These are phyloP conservation scores for Ceryle rudis DNA, from an alignment of 2,797 vertebrate genomes.

Conservation along the genomic window DNA sequence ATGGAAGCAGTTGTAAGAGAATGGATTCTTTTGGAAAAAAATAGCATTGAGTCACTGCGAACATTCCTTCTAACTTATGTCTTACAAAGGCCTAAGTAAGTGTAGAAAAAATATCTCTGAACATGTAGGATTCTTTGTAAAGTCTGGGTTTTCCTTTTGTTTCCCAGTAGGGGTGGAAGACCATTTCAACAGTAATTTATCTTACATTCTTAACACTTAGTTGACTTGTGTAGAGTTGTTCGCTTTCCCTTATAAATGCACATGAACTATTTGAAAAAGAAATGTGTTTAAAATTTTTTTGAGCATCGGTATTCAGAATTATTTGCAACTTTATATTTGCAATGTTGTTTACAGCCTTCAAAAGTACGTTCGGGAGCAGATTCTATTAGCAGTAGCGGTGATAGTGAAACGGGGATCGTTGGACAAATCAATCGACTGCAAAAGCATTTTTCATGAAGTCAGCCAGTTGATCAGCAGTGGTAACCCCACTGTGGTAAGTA, in stretches of 20 bases:
- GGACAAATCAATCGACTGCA: constrained; percentile 97
- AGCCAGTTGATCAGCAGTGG: constrained; percentile 97
- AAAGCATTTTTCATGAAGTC: constrained; percentile 97
- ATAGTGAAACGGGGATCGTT: constrained; percentile 96
- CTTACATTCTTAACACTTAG: not conserved
- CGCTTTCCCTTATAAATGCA: not conserved
- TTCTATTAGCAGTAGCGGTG: constrained; percentile 95
- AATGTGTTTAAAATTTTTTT: not conserved
- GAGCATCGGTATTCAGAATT: not conserved
- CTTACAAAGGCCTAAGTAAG: constrained; percentile 98
- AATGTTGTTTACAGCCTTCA: constrained; percentile 87
- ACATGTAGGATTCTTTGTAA: not conserved
- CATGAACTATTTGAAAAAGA: not conserved
- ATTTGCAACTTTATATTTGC: not conserved
- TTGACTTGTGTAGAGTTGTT: not conserved
- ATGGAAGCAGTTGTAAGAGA: constrained; percentile 99
- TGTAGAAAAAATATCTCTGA: constrained; percentile 1
- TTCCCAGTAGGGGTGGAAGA: not conserved
- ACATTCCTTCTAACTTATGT: constrained; percentile 98
- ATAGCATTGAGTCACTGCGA: constrained; percentile 94
- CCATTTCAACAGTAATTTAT: not conserved
- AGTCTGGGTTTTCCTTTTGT: not conserved
- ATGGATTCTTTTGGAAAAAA: constrained; percentile 97
- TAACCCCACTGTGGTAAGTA: constrained; percentile 94
- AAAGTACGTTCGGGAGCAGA: constrained; percentile 98